Percentiles rank a stretch among this genome's conserved stretches.
Conservation (phyloP, 2,797 vertebrate species). For the Epinephelus coioides region DNA sequence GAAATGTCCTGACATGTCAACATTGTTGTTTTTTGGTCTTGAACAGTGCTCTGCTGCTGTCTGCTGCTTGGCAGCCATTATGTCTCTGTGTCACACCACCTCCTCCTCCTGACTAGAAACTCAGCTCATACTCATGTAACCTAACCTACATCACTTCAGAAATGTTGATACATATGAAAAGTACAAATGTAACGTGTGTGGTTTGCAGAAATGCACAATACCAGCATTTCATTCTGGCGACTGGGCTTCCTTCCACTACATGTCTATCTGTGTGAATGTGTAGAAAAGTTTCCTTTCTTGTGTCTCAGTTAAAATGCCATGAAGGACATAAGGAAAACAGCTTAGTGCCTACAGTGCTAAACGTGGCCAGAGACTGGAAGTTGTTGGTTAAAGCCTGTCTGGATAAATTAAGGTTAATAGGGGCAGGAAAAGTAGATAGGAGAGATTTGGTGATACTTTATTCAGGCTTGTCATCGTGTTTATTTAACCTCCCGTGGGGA, state of each 20-base stretch:
- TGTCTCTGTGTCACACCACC: no score
- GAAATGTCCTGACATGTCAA: no score
- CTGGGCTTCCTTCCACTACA: neutral
- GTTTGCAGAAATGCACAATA: no score
- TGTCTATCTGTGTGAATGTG: neutral
- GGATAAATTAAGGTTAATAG: slow-evolving; percentile 44
- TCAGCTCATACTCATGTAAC: no score
- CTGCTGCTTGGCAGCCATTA: no score
- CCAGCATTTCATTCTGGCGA: no score
- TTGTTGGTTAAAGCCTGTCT: slow-evolving; percentile 1
- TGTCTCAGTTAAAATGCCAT: neutral
- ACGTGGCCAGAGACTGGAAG: neutral
- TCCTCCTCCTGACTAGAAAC: no score
- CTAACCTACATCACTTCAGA: no score
- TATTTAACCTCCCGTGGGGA: slow-evolving; percentile 33
- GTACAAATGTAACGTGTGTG: no score
- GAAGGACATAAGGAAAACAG: neutral
- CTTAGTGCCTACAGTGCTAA: neutral
- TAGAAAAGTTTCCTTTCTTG: neutral
- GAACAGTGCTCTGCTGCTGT: no score
- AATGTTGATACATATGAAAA: no score
- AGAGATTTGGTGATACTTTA: slow-evolving; percentile 34
- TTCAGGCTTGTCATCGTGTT: slow-evolving; percentile 32
- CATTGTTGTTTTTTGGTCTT: no score
- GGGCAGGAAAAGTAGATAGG: slow-evolving; percentile 31